Evolutionary conservation across 2,797 vertebrate genomes (phyloP).

Genomic region (Podarcis lilfordi): DNA sequence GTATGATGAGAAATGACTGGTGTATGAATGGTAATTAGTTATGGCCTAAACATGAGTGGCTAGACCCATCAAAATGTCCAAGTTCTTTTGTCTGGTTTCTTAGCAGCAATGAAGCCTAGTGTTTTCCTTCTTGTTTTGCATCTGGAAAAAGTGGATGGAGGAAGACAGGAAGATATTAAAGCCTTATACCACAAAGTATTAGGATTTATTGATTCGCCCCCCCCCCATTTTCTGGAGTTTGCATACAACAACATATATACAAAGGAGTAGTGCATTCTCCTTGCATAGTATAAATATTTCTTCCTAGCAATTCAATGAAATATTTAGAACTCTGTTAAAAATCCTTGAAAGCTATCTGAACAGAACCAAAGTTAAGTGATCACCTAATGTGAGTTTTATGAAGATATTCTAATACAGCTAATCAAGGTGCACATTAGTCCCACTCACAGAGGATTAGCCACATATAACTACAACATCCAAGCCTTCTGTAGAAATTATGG

Average conservation of each 20-base stretch:
- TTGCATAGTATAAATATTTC: slow-evolving; percentile 68
- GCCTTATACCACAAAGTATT: slow-evolving; percentile 62
- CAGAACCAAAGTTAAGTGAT: slow-evolving; percentile 63
- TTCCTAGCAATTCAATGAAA: slow-evolving; percentile 78
- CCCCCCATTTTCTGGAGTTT: slow-evolving; percentile 67
- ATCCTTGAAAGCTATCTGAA: slow-evolving; percentile 65
- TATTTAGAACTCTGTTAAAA: slow-evolving; percentile 76
- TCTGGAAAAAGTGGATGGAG: slow-evolving; percentile 57
- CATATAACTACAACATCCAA: not conserved
- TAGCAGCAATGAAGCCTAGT: slow-evolving; percentile 40
- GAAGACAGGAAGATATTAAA: slow-evolving; percentile 66
- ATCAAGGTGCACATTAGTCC: not conserved
- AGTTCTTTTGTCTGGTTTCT: slow-evolving; percentile 50
- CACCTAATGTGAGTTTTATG: slow-evolving; percentile 66
- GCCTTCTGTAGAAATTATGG: too few species aligned
- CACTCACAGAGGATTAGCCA: not conserved
- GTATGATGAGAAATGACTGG: slow-evolving; percentile 9
- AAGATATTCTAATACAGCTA: slow-evolving; percentile 6
- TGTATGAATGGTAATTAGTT: not conserved
- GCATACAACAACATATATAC: slow-evolving; percentile 67
- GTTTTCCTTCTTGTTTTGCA: slow-evolving; percentile 51
- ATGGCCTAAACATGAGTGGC: slow-evolving; percentile 21
- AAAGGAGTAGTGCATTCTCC: slow-evolving; percentile 54
- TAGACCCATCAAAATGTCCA: not conserved
- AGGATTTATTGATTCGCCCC: slow-evolving; percentile 70